A percentile compares a stretch with the other conserved stretches of the same genome.
These are phyloP conservation scores for Drosophila nigrodunni DNA, from an alignment of 1,140 invertebrate species.

Conservation along the genomic window DNA sequence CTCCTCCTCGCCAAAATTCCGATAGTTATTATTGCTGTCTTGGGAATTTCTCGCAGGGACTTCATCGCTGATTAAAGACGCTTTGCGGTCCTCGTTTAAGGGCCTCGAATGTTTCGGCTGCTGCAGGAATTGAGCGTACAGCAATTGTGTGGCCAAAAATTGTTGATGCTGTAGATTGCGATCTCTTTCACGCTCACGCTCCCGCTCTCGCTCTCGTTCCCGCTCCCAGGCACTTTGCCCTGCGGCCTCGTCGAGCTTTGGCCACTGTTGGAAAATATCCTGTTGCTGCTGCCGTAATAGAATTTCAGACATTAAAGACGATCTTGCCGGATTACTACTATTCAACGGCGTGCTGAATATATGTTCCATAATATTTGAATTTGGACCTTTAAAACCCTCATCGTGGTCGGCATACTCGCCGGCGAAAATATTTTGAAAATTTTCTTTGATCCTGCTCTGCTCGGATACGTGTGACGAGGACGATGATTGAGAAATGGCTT, in stretches of 20 bases:
- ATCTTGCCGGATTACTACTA: constrained; percentile 5
- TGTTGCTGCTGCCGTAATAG: constrained; percentile 46
- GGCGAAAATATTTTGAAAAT: neutral
- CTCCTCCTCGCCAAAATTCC: constrained; percentile 14
- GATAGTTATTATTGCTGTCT: constrained; percentile 67
- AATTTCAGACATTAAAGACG: constrained; percentile 45
- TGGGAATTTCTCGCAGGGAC: constrained; percentile 26
- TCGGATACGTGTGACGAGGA: constrained; percentile 2
- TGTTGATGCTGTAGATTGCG: constrained; percentile 41
- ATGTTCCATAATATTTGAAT: constrained; percentile 38
- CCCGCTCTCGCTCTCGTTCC: constrained; percentile 28
- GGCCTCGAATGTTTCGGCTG: constrained; percentile 36
- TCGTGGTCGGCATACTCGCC: neutral
- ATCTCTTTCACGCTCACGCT: constrained; percentile 22
- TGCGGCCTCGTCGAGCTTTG: constrained; percentile 20
- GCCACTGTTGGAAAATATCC: constrained; percentile 41
- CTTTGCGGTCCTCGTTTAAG: constrained; percentile 8
- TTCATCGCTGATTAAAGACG: constrained; percentile 14
- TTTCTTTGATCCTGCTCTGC: neutral
- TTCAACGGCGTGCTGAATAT: constrained; percentile 42
- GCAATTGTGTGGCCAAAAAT: constrained; percentile 58
- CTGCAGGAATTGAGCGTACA: constrained; percentile 64
- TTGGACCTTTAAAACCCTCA: constrained; percentile 14
- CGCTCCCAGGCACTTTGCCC: constrained; percentile 15
- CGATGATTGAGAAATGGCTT: constrained; percentile 11